Base-by-base conservation (phyloP, 2,113 vertebrate species). In the Psilopogon haemacephalus region DNA sequence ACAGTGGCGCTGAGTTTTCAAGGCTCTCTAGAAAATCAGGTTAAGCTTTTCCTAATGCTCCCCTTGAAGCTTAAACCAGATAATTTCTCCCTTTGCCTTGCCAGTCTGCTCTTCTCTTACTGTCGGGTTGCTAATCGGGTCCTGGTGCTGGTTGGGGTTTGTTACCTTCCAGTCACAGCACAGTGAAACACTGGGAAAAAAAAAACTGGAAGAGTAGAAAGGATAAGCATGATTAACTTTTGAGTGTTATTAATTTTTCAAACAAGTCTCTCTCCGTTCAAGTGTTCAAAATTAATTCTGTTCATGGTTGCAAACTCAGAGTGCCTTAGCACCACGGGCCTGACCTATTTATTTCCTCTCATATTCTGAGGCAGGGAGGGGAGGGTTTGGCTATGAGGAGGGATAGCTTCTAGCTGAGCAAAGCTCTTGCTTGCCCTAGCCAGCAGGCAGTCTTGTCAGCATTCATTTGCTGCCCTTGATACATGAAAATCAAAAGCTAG, bases 301-400 rank as follows among this genome's bases (percentile, higher is more conserved):
- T 90, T 94, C 89, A 33, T 85, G 30, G 15, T 72, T 87, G 67
- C 68, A 87, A 77, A 33, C 20, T 87, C 71, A n/a, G n/a, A 86
- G 59, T 30, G 54, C 37, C 71, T 69, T 65, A 87, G 33, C 46
- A 68, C 32, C n/a, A 28, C 3, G 2, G 60, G 59, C 44, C 54
- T 96, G 88, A 87, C 84, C 88, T 95, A 94, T 80, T 95, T 91
- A 72, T 80, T 95, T 76, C 28, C 30, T 81, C 48, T 93, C 21
- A 5, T 76, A 32, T 63, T 81, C 68, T 55, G n/a, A 54, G 58
- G 48, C 42, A 55, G 48, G 46, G 18, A 83, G 18, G 42, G 69
- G 69, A 74, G 89, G 73, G 67, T 40, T 94, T 94, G 93, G 15
- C 80, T 71, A 3, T 63, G 56, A 21, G 30, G 74, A 80, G 69